Conservation (phyloP, 2,888 invertebrate genomes). For the Papilio elwesi region DNA sequence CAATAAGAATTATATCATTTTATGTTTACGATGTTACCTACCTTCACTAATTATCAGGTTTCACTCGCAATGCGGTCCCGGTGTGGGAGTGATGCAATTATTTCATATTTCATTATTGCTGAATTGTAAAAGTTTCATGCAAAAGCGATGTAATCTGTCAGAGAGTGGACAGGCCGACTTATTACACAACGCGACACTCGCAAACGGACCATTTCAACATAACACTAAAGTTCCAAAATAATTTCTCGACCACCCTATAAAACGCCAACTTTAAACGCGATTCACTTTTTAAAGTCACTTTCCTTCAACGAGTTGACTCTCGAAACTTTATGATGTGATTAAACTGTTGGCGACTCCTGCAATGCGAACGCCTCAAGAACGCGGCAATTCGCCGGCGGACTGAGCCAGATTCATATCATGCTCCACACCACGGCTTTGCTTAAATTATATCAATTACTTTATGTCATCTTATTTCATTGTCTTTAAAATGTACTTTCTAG, state of each 20-base stretch:
- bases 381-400: conserved; percentile 38
- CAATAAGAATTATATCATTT: conserved; percentile 34
- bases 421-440: conserved; percentile 15
- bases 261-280: conserved; percentile 68
- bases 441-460: conserved; percentile 24
- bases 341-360: conserved; percentile 64
- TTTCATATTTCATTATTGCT: conserved; percentile 45
- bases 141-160: conserved; percentile 51
- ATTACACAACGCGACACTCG: conserved; percentile 62
- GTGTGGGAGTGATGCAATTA: conserved; percentile 42
- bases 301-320: conserved; percentile 57
- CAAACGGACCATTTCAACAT: conserved; percentile 67
- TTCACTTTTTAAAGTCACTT: conserved; percentile 62
- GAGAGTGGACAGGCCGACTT: conserved; percentile 40
- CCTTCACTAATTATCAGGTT: conserved; percentile 41
- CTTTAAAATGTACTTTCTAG: neutral
- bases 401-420: conserved; percentile 34
- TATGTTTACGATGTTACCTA: conserved; percentile 37
- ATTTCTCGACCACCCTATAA: conserved; percentile 67
- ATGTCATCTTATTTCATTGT: neutral
- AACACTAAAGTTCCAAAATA: conserved; percentile 73
- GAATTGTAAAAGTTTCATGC: conserved; percentile 45
- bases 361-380: conserved; percentile 45
- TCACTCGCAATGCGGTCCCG: conserved; percentile 37
- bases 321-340: conserved; percentile 65